Evolutionary conservation across 1,140 invertebrate species (phyloP).

Genomic region (Forficula auricularia): DNA sequence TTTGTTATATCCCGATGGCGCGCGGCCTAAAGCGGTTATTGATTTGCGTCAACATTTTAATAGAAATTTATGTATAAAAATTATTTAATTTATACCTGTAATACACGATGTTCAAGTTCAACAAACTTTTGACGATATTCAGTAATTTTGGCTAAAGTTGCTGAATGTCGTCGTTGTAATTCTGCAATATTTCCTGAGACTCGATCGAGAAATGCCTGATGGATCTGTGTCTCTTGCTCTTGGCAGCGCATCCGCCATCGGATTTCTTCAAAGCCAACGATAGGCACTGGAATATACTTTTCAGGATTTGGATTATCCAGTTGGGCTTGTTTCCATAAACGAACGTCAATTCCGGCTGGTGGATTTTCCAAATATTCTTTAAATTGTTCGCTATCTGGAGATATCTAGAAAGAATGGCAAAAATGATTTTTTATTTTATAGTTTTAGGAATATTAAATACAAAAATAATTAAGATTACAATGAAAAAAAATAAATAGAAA

Average conservation of each 20-base stretch:
- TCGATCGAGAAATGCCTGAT: constrained; percentile 52
- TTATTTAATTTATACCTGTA: constrained; percentile 40
- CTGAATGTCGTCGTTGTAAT: constrained; percentile 51
- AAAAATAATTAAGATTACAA: too few relatives aligned
- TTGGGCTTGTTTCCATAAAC: constrained; percentile 79
- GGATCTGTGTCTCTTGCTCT: constrained; percentile 60
- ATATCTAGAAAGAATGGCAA: constrained; percentile 18
- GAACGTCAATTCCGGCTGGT: constrained; percentile 53
- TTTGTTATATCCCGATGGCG: too few relatives aligned
- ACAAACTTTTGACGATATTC: constrained; percentile 57
- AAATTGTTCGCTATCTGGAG: constrained; percentile 52
- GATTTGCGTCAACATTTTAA: too few relatives aligned
- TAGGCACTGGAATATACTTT: constrained; percentile 76
- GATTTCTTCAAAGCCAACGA: constrained; percentile 75
- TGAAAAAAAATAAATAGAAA: neutral
- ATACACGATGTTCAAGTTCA: constrained; percentile 55
- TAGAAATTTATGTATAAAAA: too few relatives aligned
- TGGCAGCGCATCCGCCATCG: constrained; percentile 68
- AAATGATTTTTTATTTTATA: constrained; percentile 18
- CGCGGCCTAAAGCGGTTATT: too few relatives aligned
- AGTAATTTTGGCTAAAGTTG: constrained; percentile 48
- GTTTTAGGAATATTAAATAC: neutral
- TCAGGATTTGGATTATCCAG: constrained; percentile 80
- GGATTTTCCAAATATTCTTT: constrained; percentile 79
- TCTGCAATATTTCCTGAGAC: constrained; percentile 58